phyloP scores from a whole-genome alignment of 2,113 vertebrate genomes.

The Phylloscopus trochilus region DNA sequence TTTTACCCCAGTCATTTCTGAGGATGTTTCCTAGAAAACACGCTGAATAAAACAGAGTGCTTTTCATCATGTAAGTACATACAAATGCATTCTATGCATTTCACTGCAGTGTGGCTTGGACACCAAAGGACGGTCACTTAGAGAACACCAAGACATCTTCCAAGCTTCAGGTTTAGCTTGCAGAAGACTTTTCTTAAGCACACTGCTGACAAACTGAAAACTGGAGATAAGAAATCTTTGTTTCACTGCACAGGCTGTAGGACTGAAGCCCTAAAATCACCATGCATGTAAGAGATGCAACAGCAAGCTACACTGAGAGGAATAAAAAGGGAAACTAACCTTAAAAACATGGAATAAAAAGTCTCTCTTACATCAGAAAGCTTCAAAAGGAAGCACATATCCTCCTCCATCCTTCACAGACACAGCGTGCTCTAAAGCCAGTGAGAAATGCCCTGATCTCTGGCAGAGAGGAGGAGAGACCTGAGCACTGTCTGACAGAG shows the following conservation, averaged over 20 bases:
- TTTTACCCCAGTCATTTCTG: background rate
- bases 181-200: slow-evolving; percentile 10
- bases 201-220: slow-evolving; percentile 5
- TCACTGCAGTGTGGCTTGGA: background rate
- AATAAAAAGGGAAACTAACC: slow-evolving; percentile 50
- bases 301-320: background rate
- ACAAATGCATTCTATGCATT: background rate
- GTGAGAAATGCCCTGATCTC: background rate
- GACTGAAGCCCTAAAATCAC: slow-evolving; percentile 23
- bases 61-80: background rate
- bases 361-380: background rate
- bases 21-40: background rate
- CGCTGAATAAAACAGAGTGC: background rate
- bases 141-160: background rate
- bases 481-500: background rate
- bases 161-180: slow-evolving; percentile 1
- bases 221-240: slow-evolving; percentile 16
- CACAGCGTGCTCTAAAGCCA: background rate
- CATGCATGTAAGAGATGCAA: background rate
- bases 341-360: slow-evolving; percentile 29
- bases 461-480: background rate
- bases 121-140: background rate
- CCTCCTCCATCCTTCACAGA: background rate
- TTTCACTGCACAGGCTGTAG: background rate
- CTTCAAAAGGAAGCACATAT: background rate